A percentile compares a stretch with the other conserved stretches of the same genome.
Evolutionary conservation across 2,888 invertebrate species (phyloP).

Genomic region (Synergus laeviventris): DNA sequence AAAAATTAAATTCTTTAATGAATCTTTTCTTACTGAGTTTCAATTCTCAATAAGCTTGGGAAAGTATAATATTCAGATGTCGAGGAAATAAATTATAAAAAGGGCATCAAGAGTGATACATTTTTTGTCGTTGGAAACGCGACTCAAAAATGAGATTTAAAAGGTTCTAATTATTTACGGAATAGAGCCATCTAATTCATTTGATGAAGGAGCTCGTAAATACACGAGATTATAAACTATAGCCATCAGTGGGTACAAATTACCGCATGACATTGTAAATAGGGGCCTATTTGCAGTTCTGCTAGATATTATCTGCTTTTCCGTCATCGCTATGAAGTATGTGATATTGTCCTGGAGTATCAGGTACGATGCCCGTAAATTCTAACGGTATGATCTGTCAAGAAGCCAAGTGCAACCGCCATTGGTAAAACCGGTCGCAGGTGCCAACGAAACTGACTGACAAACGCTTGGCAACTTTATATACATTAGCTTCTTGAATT

Average conservation of each 20-base stretch:
- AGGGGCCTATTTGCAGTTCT: slow-evolving; percentile 2
- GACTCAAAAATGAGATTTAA: no score
- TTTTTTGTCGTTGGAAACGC: not conserved
- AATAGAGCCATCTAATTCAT: not conserved
- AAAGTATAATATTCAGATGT: no score
- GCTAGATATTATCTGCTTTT: slow-evolving; percentile 17
- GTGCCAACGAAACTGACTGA: slow-evolving; percentile 15
- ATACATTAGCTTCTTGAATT: not conserved
- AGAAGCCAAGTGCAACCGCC: slow-evolving; percentile 26
- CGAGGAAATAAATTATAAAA: no score
- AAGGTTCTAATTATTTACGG: not conserved
- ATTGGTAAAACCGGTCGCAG: slow-evolving; percentile 30
- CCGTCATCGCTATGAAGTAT: slow-evolving; percentile 16
- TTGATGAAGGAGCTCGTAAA: slow-evolving; percentile 11
- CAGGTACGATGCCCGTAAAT: slow-evolving; percentile 14
- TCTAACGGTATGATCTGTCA: slow-evolving; percentile 39
- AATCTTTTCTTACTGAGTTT: no score
- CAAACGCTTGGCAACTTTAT: not conserved
- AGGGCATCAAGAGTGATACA: no score
- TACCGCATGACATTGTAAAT: slow-evolving; percentile 14
- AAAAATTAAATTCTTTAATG: no score
- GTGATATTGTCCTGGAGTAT: slow-evolving; percentile 33
- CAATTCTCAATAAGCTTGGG: no score
- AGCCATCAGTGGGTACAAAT: slow-evolving; percentile 12
- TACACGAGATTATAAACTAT: slow-evolving; percentile 23